Evolutionary conservation across 2,888 invertebrate genomes (phyloP), one percentile per base, ranked within the genome.

Genomic region (Seira ritae): DNA sequence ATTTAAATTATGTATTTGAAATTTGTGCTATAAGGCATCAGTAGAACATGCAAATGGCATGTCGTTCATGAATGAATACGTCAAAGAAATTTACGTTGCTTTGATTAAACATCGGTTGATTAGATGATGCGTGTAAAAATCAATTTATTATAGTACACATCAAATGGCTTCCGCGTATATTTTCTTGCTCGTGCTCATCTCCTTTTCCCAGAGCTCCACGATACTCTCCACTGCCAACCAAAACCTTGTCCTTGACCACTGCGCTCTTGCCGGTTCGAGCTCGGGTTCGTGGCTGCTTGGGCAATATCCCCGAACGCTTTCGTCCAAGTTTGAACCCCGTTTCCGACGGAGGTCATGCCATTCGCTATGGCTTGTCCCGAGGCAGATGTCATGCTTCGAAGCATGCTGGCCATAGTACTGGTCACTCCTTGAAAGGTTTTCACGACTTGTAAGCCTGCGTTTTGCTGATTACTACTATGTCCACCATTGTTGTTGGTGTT

Each of bases 171-270:
- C n/a, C n/a, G n/a, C n/a, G n/a, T n/a, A n/a, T n/a, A n/a, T n/a
- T n/a, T n/a, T n/a, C n/a, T n/a, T n/a, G n/a, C n/a, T n/a, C n/a
- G n/a, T n/a, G n/a, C n/a, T n/a, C n/a, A n/a, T n/a, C n/a, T n/a
- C n/a, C n/a, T n/a, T 37, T 23, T 24, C 42, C 77, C 70, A 1
- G 12, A 20, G 8, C 62, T 69, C 69, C 70, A 77, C 17, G 77
- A 69, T 22, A 37, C 17, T 22, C 70, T 55, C 69, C 70, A 70
- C 4, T 69, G 23, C 77, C 70, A 69, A 0, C 31, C 62, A 6
- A 55, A 4, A 23, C 65, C 31, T 1, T 42, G 15, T 42, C n/a
- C 22, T 22, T 66, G 3, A 15, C 15, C 10, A n/a, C 37, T 42
- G 23, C 55, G 20, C 17, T 66, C 31, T 4, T 70, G 0, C 19